A percentile compares a stretch with the other conserved stretches of the same genome.
These are phyloP conservation scores for Hemicentrotus pulcherrimus DNA, from an alignment of 35 echinoderm and acorn worm genomes.

Conservation along the genomic window DNA sequence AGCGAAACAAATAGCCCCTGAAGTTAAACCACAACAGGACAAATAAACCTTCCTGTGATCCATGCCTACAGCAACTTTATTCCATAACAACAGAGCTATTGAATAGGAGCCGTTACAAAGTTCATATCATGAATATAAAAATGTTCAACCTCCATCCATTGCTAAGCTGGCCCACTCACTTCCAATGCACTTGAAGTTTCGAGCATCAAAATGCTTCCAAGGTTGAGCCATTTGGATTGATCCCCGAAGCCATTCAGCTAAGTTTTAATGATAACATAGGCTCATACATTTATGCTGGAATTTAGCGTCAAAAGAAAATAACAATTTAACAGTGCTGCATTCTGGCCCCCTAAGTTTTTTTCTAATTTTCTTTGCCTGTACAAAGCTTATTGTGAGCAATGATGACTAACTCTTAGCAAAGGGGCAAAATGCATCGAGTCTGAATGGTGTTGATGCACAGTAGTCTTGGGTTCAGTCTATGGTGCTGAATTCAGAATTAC, in stretches of 20 bases:
- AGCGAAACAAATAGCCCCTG: background rate
- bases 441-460: background rate
- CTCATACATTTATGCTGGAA: constrained; percentile 11
- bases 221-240: background rate
- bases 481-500: no score
- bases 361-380: background rate
- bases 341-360: background rate
- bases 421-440: background rate
- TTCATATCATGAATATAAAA: background rate
- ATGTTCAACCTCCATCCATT: background rate
- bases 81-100: background rate
- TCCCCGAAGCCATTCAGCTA: background rate
- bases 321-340: constrained; percentile 2
- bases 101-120: background rate
- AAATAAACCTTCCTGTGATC: background rate
- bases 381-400: background rate
- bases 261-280: background rate
- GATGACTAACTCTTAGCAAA: background rate
- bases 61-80: background rate
- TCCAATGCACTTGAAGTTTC: background rate
- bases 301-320: background rate
- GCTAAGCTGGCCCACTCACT: background rate
- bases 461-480: background rate
- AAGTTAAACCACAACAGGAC: background rate
- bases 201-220: background rate